Percentiles rank a stretch among this genome's conserved stretches.
Evolutionary conservation across 2,797 vertebrate genomes (phyloP).

Genomic region (Threskiornis aethiopicus): DNA sequence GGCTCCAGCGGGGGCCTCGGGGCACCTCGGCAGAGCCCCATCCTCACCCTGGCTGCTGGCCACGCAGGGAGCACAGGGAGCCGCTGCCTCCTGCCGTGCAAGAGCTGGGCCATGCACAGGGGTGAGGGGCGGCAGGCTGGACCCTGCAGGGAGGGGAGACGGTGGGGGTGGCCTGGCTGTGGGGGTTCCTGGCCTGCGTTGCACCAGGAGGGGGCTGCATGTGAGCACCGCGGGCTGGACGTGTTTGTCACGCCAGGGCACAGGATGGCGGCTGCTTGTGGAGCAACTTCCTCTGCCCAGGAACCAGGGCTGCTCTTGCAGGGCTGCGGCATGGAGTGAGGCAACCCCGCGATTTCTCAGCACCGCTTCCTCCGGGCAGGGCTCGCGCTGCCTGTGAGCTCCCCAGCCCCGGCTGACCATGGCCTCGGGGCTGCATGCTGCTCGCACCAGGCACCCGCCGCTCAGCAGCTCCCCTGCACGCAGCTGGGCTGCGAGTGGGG

Average conservation of each 20-base stretch:
- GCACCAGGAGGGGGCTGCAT: accelerated
- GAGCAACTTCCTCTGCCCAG: constrained; percentile 16
- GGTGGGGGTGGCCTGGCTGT: neutral
- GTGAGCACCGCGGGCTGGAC: accelerated
- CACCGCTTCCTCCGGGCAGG: neutral
- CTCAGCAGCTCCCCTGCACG: accelerated
- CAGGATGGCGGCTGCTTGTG: neutral
- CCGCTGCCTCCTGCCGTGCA: neutral
- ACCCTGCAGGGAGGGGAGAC: accelerated
- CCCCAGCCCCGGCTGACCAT: accelerated
- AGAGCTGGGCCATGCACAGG: neutral
- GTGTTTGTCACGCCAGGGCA: accelerated
- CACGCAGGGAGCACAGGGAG: neutral
- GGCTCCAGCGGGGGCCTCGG: neutral
- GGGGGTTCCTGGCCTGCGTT: neutral
- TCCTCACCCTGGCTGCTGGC: accelerated
- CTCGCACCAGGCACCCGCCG: accelerated
- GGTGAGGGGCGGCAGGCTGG: neutral
- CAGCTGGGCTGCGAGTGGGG: neutral
- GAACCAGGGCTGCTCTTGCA: constrained; percentile 15
- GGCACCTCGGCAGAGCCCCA: neutral
- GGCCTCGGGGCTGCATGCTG: accelerated
- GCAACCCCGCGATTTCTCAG: constrained; percentile 44
- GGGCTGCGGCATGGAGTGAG: constrained; percentile 33
- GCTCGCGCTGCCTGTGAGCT: accelerated